Evolutionary conservation across 1,140 invertebrate genomes (phyloP).

Genomic region (Bombus sibiricus): DNA sequence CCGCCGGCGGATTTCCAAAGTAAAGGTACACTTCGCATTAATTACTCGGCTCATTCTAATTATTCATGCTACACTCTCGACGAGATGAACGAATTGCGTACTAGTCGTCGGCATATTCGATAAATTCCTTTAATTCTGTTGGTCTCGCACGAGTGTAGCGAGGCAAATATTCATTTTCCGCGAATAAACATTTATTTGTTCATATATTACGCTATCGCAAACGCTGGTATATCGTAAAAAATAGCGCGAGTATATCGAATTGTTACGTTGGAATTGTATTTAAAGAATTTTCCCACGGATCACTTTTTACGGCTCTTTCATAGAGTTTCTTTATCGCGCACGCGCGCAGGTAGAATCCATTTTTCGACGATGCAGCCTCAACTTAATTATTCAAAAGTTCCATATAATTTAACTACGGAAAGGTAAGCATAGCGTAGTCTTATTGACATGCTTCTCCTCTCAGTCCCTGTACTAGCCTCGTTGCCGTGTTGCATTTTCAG

Average conservation of each 20-base stretch:
- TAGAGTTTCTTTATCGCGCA: no score
- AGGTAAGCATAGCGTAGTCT: not conserved
- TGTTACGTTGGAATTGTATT: not conserved
- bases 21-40: slow-evolving; percentile 20
- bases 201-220: no score
- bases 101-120: not conserved
- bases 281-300: not conserved
- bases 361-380: not conserved
- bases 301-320: not conserved
- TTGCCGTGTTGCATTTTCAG: not conserved
- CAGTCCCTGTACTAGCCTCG: not conserved
- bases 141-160: not conserved
- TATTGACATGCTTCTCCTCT: not conserved
- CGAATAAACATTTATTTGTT: not conserved
- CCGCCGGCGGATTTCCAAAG: not conserved
- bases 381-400: not conserved
- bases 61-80: slow-evolving; percentile 5
- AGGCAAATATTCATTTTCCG: not conserved
- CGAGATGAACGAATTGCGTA: not conserved
- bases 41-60: slow-evolving; percentile 32
- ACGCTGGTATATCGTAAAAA: not conserved
- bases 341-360: not conserved
- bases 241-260: no score
- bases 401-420: not conserved
- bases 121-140: not conserved